Conservation (phyloP, 2,113 vertebrate genomes). For the Monopterus albus region DNA sequence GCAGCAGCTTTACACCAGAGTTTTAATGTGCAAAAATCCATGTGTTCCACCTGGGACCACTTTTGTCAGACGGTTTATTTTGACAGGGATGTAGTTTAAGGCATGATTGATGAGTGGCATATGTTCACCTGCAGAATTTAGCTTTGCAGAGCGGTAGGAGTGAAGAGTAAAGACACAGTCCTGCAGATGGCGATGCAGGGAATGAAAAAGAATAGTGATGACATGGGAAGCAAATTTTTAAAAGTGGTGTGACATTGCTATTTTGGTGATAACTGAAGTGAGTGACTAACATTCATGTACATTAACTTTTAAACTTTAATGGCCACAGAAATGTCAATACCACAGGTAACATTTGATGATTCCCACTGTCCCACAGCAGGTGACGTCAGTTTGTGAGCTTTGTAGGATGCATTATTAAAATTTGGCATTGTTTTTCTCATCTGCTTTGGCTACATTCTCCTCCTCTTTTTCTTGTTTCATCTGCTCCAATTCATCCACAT, state of each 20-base stretch:
- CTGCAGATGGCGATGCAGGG: not conserved
- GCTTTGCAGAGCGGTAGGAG: slow-evolving; percentile 10
- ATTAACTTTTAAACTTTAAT: not conserved
- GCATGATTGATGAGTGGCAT: slow-evolving; percentile 39
- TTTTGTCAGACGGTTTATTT: slow-evolving; percentile 43
- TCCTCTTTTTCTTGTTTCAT: slow-evolving; percentile 8
- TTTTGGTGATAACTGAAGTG: not conserved
- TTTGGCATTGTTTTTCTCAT: slow-evolving; percentile 17
- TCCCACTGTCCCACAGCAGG: not conserved
- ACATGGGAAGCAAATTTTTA: not conserved
- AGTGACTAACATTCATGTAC: not conserved
- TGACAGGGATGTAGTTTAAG: slow-evolving; percentile 34
- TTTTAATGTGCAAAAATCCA: slow-evolving; percentile 55
- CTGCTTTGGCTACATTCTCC: slow-evolving; percentile 27
- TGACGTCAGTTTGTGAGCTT: slow-evolving; percentile 14
- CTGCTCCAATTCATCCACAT: slow-evolving; percentile 26
- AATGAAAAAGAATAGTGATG: not conserved
- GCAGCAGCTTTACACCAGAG: slow-evolving; percentile 21
- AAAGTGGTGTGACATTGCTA: not conserved
- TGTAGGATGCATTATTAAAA: not conserved
- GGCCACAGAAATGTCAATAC: not conserved
- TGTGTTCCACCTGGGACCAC: slow-evolving; percentile 55
- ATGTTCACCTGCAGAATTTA: slow-evolving; percentile 34
- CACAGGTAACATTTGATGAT: not conserved
- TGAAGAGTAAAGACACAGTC: not conserved